These are phyloP conservation scores for Odiellus spinosus DNA, from an alignment of 2,888 invertebrate genomes.

Conservation along the genomic window DNA sequence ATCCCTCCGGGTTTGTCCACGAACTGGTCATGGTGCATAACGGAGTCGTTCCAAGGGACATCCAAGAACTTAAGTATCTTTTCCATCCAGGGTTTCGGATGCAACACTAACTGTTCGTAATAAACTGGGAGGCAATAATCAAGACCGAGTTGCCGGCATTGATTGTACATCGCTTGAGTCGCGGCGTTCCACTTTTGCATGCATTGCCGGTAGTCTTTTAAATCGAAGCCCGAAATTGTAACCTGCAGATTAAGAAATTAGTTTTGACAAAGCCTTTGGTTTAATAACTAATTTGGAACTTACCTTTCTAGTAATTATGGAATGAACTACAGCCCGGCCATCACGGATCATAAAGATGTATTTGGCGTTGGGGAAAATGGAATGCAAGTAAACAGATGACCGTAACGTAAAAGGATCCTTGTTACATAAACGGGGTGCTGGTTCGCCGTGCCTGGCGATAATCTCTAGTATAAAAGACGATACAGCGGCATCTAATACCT, in stretches of 20 bases:
- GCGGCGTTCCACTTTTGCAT: conserved; percentile 93
- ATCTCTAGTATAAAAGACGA: conserved; percentile 89
- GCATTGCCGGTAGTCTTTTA: conserved; percentile 83
- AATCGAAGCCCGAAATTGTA: conserved; percentile 82
- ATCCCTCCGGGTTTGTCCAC: conserved; percentile 92
- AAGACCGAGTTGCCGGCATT: conserved; percentile 57
- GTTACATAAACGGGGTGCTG: conserved; percentile 88
- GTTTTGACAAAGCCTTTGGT: not conserved
- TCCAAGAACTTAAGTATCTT: conserved; percentile 73
- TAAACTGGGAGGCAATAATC: conserved; percentile 63
- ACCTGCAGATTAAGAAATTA: conserved; percentile 32
- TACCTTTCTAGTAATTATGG: conserved; percentile 88
- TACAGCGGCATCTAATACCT: conserved; percentile 83
- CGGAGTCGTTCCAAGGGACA: conserved; percentile 86
- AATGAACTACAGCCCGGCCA: conserved; percentile 95
- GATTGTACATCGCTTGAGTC: conserved; percentile 81
- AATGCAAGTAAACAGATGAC: conserved; percentile 84
- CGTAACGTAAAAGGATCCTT: conserved; percentile 97
- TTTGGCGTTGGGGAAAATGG: conserved; percentile 92
- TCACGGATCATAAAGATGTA: conserved; percentile 97
- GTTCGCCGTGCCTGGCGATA: conserved; percentile 87
- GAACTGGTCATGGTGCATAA: conserved; percentile 91
- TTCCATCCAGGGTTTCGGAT: conserved; percentile 75
- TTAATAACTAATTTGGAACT: not conserved
- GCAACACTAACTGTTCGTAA: conserved; percentile 92